Evolutionary conservation across 2,888 invertebrate genomes (phyloP), one percentile per base, ranked within the genome.

Genomic region (Euproctis similis): DNA sequence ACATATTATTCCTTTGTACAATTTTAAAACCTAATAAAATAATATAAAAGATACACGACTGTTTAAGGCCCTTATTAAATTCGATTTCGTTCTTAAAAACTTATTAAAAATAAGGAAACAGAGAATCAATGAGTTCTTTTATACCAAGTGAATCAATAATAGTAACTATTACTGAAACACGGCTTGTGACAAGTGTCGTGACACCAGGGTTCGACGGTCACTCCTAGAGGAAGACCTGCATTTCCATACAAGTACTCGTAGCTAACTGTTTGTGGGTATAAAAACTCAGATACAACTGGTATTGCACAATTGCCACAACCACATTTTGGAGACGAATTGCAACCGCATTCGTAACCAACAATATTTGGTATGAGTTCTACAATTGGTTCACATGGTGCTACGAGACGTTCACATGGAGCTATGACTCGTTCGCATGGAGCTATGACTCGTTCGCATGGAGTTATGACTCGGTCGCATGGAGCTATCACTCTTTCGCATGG

Each of bases 131-230:
- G n/a, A n/a, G n/a, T n/a, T n/a, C n/a, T n/a, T n/a, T n/a, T n/a
- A n/a, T n/a, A n/a, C n/a, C n/a, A n/a, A n/a, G n/a, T n/a, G n/a
- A n/a, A n/a, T n/a, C n/a, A n/a, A n/a, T n/a, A n/a, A n/a, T n/a
- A 26, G 11, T 31, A 42, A 2, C 30, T 18, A 19, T 42, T 55
- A 12, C 39, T 41, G 0, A 28, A 28, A 19, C 40, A 53, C 2
- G 4, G 34, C 25, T 36, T 28, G 2, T 46, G 29, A 12, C 28
- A 39, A 27, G n/a, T n/a, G n/a, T 37, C 28, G 2, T 46, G 28
- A 14, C 29, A 38, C 2, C 59, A 13, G 2, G 68, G 44, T 5
- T 70, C 65, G 1, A 63, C 59, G 26, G 58, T 57, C 0, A 65
- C 37, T 25, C 49, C 62, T 0, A 73, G 52, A 21, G 71, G 69